Evolutionary conservation across 2,888 invertebrate genomes (phyloP).

Genomic region (Himalopsyche anomala): DNA sequence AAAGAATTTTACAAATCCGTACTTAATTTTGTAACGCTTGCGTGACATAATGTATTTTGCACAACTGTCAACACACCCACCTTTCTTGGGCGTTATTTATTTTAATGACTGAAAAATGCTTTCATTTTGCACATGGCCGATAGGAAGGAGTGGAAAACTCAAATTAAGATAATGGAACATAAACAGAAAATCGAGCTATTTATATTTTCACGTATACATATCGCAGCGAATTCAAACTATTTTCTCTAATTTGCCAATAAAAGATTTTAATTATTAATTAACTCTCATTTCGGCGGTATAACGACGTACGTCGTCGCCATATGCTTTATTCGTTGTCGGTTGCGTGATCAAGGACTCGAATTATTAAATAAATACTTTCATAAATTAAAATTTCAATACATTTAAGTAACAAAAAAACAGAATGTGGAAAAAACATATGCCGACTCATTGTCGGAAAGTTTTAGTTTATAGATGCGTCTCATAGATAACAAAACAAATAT

Average conservation of each 20-base stretch:
- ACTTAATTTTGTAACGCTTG: constrained; percentile 37
- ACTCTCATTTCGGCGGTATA: too few relatives aligned
- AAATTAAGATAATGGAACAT: constrained; percentile 37
- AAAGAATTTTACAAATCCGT: constrained; percentile 44
- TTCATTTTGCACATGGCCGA: constrained; percentile 31
- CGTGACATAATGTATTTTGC: constrained; percentile 41
- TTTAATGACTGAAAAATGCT: constrained; percentile 31
- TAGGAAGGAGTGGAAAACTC: constrained; percentile 18
- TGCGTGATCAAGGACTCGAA: too few relatives aligned
- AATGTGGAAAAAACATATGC: too few relatives aligned
- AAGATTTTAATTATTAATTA: not conserved
- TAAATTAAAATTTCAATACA: too few relatives aligned
- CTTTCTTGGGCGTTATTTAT: constrained; percentile 36
- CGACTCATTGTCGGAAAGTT: too few relatives aligned
- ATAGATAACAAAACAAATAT: too few relatives aligned
- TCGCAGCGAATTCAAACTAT: not conserved
- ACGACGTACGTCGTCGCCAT: too few relatives aligned
- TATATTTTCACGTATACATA: too few relatives aligned
- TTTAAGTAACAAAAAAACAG: too few relatives aligned
- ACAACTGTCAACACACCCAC: constrained; percentile 42
- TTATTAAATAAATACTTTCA: too few relatives aligned
- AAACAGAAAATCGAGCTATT: not conserved
- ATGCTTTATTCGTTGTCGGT: too few relatives aligned
- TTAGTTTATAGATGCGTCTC: too few relatives aligned
- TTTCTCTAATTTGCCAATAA: not conserved